phyloP scores from a whole-genome alignment of 2,888 invertebrate genomes.

The Sicus ferrugineus region DNA sequence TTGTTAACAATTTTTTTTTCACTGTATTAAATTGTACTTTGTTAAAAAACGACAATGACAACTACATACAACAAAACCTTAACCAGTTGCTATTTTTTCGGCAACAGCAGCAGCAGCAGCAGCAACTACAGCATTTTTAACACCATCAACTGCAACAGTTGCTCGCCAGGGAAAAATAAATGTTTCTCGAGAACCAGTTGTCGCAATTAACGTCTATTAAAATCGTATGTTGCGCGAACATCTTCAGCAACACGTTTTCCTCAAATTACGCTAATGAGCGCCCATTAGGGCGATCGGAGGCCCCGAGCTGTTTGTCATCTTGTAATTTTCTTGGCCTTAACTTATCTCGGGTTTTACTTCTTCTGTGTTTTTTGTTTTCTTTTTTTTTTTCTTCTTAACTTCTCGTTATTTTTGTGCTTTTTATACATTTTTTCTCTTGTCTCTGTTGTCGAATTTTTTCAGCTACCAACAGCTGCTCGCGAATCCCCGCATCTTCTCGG shows the following conservation, averaged over 20 bases:
- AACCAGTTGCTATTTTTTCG: neutral
- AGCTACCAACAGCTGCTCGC: neutral
- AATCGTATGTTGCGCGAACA: constrained; percentile 25
- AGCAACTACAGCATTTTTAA: too few relatives aligned
- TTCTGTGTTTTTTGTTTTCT: neutral
- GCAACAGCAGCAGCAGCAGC: constrained; percentile 6
- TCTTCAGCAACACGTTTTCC: neutral
- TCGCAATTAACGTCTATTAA: constrained; percentile 29
- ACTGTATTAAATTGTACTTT: too few relatives aligned
- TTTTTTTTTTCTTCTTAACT: neutral
- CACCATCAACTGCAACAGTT: too few relatives aligned
- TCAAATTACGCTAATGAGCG: constrained; percentile 24
- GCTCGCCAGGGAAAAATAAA: neutral
- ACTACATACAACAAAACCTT: neutral
- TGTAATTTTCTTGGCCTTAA: too few relatives aligned
- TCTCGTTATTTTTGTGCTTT: neutral
- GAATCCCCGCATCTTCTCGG: neutral
- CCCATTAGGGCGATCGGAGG: constrained; percentile 17
- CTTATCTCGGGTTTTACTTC: neutral
- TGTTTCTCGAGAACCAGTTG: neutral
- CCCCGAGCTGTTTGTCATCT: neutral
- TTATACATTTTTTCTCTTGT: neutral
- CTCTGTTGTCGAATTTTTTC: too few relatives aligned
- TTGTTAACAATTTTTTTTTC: too few relatives aligned
- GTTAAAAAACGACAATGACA: neutral